Base-by-base conservation (phyloP, 2,888 invertebrate genomes). In the Papilio elwesi region DNA sequence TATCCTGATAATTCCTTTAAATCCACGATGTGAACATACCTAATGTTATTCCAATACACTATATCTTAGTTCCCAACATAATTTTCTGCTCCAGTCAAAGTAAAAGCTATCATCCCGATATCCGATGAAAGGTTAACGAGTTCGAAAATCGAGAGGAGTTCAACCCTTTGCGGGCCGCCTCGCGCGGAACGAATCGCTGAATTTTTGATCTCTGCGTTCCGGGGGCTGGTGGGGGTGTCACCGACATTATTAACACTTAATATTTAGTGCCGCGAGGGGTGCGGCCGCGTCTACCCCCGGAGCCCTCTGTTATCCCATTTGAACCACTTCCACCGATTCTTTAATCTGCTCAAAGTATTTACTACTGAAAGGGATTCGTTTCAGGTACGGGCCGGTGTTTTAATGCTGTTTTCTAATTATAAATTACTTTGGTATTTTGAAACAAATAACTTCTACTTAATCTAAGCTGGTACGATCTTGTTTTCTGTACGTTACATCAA, bases 191-290 rank as follows among this genome's bases (percentile, higher is more conserved):
- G 86, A 85, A 85, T 85, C 81, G 85, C 83, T 90, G 89, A 90
- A 90, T 90, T 90, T 90, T 90, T 90, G 90, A 90, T 90, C 89
- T 77, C 59, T 75, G 71, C 73, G 79, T 78, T 76, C 74, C 75
- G 69, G 74, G 72, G 74, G 72, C n/a, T 43, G 82, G 84, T 43
- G 82, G 84, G 85, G 86, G 85, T 84, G 86, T 85, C 86, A 82
- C 82, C 83, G 82, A 82, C 85, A 86, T 89, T 90, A 90, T 90
- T 90, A 90, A 89, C 90, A 89, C 89, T 90, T 90, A 89, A 90
- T 90, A 90, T 90, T 90, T 89, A 90, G 87, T 84, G 82, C 81
- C 80, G 78, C 78, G 78, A 77, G 87, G 83, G 86, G 82, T 80
- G 77, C 75, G 78, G 80, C 77, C 79, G 78, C 81, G 79, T 82